Evolutionary conservation across 2,888 invertebrate species (phyloP).

Genomic region (Parelbella ahira): DNA sequence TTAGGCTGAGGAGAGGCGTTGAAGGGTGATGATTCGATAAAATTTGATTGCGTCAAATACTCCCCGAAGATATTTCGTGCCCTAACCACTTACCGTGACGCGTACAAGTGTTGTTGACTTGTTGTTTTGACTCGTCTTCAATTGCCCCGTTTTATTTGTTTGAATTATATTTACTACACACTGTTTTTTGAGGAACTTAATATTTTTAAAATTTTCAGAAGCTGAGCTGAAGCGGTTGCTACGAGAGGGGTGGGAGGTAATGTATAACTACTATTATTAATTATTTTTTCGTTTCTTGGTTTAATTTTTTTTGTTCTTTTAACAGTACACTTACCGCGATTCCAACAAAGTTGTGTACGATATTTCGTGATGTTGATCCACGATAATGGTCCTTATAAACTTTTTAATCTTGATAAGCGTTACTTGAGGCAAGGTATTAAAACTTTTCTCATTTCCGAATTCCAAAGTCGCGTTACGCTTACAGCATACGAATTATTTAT

Average conservation of each 20-base stretch:
- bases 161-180: conserved; percentile 29
- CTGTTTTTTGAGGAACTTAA: conserved; percentile 33
- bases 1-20: conserved; percentile 29
- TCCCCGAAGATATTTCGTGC: conserved; percentile 58
- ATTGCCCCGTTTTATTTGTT: conserved; percentile 36
- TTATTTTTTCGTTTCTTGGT: conserved; percentile 9
- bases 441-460: conserved; percentile 38
- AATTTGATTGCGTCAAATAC: conserved; percentile 60
- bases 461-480: conserved; percentile 8
- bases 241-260: conserved; percentile 40
- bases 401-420: conserved; percentile 21
- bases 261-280: conserved; percentile 36
- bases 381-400: conserved; percentile 26
- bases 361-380: conserved; percentile 14
- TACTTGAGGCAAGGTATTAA: conserved; percentile 29
- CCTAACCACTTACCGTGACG: conserved; percentile 55
- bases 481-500: conserved; percentile 8
- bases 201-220: conserved; percentile 46
- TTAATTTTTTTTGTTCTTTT: conserved; percentile 25
- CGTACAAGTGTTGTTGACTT: conserved; percentile 67
- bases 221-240: conserved; percentile 26
- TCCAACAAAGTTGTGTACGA: too few relatives aligned
- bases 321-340: too few relatives aligned
- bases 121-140: conserved; percentile 61
- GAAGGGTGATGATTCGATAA: conserved; percentile 40